Conservation (phyloP, 1,140 invertebrate species). For the Meloidogyne exigua region DNA sequence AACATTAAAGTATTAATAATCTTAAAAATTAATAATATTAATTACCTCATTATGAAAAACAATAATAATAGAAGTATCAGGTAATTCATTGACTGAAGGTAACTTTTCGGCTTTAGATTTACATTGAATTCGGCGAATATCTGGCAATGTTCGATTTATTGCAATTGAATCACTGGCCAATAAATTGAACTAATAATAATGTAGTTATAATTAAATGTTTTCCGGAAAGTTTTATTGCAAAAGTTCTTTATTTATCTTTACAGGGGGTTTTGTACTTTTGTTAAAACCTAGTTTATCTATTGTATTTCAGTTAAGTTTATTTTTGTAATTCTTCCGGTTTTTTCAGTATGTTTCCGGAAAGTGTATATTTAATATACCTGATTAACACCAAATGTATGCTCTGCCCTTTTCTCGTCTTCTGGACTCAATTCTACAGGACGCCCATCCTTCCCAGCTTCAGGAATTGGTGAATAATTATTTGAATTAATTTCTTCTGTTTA, state of each 20-base stretch:
- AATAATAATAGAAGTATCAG: conserved; percentile 76
- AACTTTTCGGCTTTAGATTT: conserved; percentile 41
- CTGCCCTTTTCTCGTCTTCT: conserved; percentile 53
- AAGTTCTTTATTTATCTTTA: too few species aligned
- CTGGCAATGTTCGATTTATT: conserved; percentile 87
- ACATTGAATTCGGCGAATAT: conserved; percentile 73
- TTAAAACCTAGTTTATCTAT: too few species aligned
- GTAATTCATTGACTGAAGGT: conserved; percentile 66
- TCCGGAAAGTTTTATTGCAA: too few species aligned
- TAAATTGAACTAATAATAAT: conserved; percentile 83
- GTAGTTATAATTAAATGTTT: too few species aligned
- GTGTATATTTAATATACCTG: conserved; percentile 77
- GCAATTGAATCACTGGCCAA: conserved; percentile 95
- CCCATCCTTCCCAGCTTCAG: conserved; percentile 51
- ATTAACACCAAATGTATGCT: conserved; percentile 60
- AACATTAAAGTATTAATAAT: too few species aligned
- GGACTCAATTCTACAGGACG: conserved; percentile 41
- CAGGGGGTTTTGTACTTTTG: too few species aligned
- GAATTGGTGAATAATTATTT: conserved; percentile 55
- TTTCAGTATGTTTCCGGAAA: too few species aligned
- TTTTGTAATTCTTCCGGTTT: too few species aligned
- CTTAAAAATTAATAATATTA: too few species aligned
- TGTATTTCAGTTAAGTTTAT: background rate
- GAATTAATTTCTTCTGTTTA: conserved; percentile 59
- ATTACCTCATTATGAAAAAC: conserved; percentile 81